phyloP scores from a whole-genome alignment of 2,113 vertebrate species.

The Cacatua alba region DNA sequence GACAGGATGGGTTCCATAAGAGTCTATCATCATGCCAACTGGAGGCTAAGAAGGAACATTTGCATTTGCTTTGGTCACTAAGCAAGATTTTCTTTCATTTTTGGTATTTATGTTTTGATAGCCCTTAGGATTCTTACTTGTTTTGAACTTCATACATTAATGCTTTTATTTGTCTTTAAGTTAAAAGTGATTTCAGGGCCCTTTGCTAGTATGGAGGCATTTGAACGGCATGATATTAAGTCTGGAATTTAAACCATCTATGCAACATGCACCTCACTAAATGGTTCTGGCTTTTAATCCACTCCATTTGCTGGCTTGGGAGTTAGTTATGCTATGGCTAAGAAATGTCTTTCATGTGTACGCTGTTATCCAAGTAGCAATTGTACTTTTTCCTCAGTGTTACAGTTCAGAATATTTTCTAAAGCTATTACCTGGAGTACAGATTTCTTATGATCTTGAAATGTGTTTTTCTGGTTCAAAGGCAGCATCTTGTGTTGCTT shows the following conservation, averaged over 20 bases:
- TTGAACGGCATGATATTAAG: not conserved
- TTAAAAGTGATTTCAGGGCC: not conserved
- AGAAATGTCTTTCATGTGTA: not conserved
- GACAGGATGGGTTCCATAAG: not conserved
- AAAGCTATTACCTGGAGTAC: not conserved
- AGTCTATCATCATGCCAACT: not conserved
- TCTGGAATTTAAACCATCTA: not conserved
- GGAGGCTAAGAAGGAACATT: not conserved
- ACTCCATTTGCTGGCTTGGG: not conserved
- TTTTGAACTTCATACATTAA: not conserved
- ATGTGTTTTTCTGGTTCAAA: not conserved
- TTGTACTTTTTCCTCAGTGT: not conserved
- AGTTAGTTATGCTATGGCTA: not conserved
- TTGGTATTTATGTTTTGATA: not conserved
- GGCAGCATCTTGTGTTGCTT: not conserved
- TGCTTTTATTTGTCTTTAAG: not conserved
- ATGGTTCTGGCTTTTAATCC: not conserved
- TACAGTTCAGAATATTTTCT: not conserved
- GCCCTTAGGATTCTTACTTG: not conserved
- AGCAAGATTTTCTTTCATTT: not conserved
- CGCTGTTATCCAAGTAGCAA: not conserved
- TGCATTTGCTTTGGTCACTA: not conserved
- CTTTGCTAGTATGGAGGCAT: not conserved
- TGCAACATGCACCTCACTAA: not conserved
- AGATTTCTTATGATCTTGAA: not conserved